Evolutionary conservation across 2,797 vertebrate genomes (phyloP).

Genomic region (Ataeniobius toweri): DNA sequence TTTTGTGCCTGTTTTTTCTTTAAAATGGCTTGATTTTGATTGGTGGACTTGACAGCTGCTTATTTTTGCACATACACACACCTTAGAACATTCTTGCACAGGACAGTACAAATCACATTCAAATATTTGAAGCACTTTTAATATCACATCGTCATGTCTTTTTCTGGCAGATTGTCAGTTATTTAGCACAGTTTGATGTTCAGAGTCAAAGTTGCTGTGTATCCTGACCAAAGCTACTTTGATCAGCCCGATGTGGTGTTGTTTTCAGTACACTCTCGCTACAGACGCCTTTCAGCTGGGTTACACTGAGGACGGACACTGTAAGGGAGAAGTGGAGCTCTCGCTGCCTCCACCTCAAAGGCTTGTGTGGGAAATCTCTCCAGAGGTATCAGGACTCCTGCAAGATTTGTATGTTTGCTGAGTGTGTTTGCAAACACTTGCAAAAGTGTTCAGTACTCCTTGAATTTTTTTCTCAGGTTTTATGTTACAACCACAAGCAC

Average conservation of each 20-base stretch:
- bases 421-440: not conserved
- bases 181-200: not conserved
- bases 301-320: conserved; percentile 86
- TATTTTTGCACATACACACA: too few species aligned
- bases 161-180: not conserved
- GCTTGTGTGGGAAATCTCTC: conserved; percentile 85
- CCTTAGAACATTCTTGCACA: too few species aligned
- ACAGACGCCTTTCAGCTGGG: conserved; percentile 88
- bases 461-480: not conserved
- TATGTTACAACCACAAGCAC: not conserved
- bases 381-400: conserved; percentile 75
- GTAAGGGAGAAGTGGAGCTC: conserved; percentile 82
- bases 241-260: not conserved
- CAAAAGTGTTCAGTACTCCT: not conserved
- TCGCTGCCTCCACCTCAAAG: conserved; percentile 80
- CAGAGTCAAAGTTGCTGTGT: not conserved
- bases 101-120: too few species aligned
- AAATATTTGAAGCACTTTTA: too few species aligned
- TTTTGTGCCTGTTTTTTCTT: too few species aligned
- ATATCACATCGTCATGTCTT: too few species aligned
- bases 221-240: not conserved
- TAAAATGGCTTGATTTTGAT: too few species aligned
- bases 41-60: too few species aligned
- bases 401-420: not conserved
- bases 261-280: conserved; percentile 82